Base-by-base conservation (phyloP, 2,113 vertebrate genomes). In the Larimichthys polyactis region DNA sequence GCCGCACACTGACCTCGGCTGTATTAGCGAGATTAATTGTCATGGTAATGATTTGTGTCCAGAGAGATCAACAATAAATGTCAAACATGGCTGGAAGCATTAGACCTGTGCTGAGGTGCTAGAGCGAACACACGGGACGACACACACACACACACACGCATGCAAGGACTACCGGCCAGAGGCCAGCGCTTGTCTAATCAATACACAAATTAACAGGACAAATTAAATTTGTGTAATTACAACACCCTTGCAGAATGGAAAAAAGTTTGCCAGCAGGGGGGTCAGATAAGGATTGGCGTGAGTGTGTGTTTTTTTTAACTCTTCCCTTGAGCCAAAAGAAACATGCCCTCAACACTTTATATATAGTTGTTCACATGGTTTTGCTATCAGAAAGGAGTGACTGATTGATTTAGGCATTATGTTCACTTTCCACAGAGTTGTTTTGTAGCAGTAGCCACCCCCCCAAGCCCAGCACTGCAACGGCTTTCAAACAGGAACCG, bases 151-250 rank as follows among this genome's bases (percentile, higher is more conserved):
- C 55, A 54, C 75, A 67, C 72, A 48, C 59, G 54, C 24, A 65
- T 20, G 52, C 29, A 72, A 65, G 68, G 71, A 78, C 75, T 22
- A 68, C 22, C 44, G 73, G 90, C 89, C 86, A 74, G 70, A 69
- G 64, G 89, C 74, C 74, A 64, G 60, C 44, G 44, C 72, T 82
- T 90, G 84, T 90, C 81, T 55, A 92, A 94, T 95, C 93, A 90
- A 93, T 91, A 81, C 68, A 87, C 90, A 92, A 93, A 94, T 95
- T 94, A 94, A 92, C 89, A 82, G 88, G 90, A 92, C 88, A 91
- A 93, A 93, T 93, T 79, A 89, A 89, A 93, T 94, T 75, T 82
- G 85, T 90, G 85, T 89, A 86, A 93, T 94, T 93, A 92, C 87
- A 86, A 65, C 62, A 70, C 54, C 78, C 62, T 51, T 71, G 63